Percentiles rank a stretch among this genome's conserved stretches.
Conservation (phyloP, 2,888 invertebrate species). For the Athrips mouffetella region DNA sequence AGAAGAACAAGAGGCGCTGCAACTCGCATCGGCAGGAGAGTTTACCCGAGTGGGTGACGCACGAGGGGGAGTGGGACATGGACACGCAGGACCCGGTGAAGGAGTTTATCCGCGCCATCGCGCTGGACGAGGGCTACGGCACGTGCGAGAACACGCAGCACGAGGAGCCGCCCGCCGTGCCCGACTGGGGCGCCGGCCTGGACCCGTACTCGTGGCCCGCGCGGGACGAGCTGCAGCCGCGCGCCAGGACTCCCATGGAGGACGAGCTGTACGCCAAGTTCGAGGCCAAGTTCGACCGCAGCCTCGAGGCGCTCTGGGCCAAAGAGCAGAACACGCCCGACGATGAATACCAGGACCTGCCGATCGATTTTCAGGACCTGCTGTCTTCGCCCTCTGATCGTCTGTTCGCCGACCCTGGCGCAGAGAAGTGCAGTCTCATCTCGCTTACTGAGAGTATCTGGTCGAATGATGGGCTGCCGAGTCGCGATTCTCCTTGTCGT, state of each 20-base stretch:
- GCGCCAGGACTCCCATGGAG: slow-evolving; percentile 58
- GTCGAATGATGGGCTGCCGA: slow-evolving; percentile 42
- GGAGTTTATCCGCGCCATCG: slow-evolving; percentile 69
- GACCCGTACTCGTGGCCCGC: slow-evolving; percentile 56
- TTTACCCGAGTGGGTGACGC: slow-evolving; percentile 77
- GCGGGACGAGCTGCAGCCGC: slow-evolving; percentile 48
- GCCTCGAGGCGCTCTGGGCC: slow-evolving; percentile 83
- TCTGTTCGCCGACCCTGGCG: slow-evolving; percentile 60
- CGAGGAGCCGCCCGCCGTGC: no score
- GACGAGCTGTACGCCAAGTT: slow-evolving; percentile 78
- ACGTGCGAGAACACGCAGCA: slow-evolving; percentile 74
- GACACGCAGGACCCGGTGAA: slow-evolving; percentile 69
- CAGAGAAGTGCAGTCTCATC: slow-evolving; percentile 52
- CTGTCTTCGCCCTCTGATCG: slow-evolving; percentile 78
- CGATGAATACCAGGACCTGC: slow-evolving; percentile 79
- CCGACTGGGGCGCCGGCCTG: slow-evolving; percentile 59
- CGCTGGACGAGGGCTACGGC: slow-evolving; percentile 72
- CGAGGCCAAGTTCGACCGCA: slow-evolving; percentile 83
- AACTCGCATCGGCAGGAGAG: slow-evolving; percentile 67
- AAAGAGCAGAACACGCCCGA: slow-evolving; percentile 71
- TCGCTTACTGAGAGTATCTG: slow-evolving; percentile 60
- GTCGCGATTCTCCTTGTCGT: slow-evolving; percentile 35
- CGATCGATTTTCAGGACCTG: slow-evolving; percentile 79
- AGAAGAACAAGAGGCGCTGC: slow-evolving; percentile 57
- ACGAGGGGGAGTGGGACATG: slow-evolving; percentile 73